Base-by-base conservation (phyloP, 2,797 vertebrate species). In the Alectoris magna region DNA sequence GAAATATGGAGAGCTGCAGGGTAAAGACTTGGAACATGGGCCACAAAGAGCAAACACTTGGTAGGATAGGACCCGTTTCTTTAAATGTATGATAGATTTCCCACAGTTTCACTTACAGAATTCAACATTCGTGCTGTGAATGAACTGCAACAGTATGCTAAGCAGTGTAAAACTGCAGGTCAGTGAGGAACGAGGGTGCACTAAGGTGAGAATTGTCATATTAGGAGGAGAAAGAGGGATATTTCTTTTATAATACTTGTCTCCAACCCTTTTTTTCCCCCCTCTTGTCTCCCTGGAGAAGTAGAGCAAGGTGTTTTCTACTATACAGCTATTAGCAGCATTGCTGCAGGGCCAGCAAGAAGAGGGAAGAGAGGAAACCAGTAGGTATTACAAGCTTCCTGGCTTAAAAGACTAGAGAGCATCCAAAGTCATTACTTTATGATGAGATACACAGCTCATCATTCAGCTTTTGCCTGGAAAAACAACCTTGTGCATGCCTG, bases 101-200 rank as follows among this genome's bases (percentile, higher is more conserved):
- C 76, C 60, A 73, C 46, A 44, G 83, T 86, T 88, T 85, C 80
- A 62, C 56, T 92, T 90, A 81, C 4, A 87, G 67, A 82, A 91
- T 88, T 91, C 86, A 87, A 59, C 44, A 87, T 68, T 84, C 91
- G 64, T 91, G 84, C 93, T 77, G 72, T 36, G 91, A 95, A 62
- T 2, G 6, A 86, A 95, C 39, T 38, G 62, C 70, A 91, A 58
- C 78, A 94, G 87, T 68, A 92, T 39, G 69, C 80, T 91, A 93
- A 93, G 69, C 72, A 89, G 82, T 70, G 81, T 81, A 77, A 91
- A 94, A 93, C 67, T 9, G 8, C 7, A 16, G 91, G 91, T 87
- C 94, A 88, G 69, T 22, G 66, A 90, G 78, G 80, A 95, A 74
- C 36, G 69, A 69, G 67, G 72, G 77, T 74, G 72, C 46, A 68